Conservation (phyloP, 2,888 invertebrate genomes). For the Drosophila siamana region DNA sequence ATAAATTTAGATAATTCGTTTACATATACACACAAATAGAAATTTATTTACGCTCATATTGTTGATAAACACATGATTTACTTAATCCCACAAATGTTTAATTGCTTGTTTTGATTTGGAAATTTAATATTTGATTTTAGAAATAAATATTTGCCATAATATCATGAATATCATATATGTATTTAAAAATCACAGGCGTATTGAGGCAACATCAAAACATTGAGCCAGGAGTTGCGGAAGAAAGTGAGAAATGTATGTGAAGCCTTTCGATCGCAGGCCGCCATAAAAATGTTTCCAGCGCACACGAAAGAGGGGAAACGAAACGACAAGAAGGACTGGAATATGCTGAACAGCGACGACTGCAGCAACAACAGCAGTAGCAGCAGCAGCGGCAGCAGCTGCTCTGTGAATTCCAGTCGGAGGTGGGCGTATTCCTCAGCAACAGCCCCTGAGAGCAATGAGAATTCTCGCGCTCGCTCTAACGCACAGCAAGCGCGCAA, state of each 20-base stretch:
- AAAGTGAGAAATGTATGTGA: constrained; percentile 48
- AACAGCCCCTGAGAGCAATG: constrained; percentile 52
- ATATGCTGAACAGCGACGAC: constrained; percentile 33
- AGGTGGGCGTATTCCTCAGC: constrained; percentile 69
- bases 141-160: background rate
- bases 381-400: constrained; percentile 43
- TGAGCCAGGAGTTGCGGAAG: constrained; percentile 43
- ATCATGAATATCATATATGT: background rate
- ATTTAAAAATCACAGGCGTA: background rate
- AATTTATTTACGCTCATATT: background rate
- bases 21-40: background rate
- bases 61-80: background rate
- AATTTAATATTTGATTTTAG: background rate
- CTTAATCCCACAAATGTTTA: background rate
- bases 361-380: constrained; percentile 39
- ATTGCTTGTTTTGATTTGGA: background rate
- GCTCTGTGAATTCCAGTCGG: constrained; percentile 63
- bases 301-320: constrained; percentile 48
- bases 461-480: constrained; percentile 41
- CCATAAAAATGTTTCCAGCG: constrained; percentile 75
- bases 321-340: constrained; percentile 39
- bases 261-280: constrained; percentile 77
- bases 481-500: background rate
- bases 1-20: background rate
- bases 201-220: constrained; percentile 10